Evolutionary conservation across 2,113 vertebrate species (phyloP).

Genomic region (Leucopternis melanops): DNA sequence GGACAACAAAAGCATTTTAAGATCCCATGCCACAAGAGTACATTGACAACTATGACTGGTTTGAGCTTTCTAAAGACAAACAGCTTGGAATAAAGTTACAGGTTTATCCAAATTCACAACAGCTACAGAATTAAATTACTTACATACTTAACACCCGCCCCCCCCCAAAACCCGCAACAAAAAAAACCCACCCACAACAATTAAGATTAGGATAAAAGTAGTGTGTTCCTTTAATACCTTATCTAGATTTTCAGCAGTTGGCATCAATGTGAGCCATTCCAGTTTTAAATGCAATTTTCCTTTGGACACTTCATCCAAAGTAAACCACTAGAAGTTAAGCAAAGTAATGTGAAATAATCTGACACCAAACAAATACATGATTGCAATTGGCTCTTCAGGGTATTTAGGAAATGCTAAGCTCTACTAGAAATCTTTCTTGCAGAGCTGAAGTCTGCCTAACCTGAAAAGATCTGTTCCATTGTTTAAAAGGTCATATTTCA

Average conservation of each 20-base stretch:
- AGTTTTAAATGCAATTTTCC: slow-evolving; percentile 91
- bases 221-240: slow-evolving; percentile 72
- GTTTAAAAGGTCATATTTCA: not conserved
- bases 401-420: not conserved
- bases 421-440: not conserved
- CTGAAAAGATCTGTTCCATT: not conserved
- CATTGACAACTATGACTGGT: not conserved
- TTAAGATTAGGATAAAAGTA: not conserved
- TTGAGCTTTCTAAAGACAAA: not conserved
- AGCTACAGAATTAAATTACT: not conserved
- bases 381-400: not conserved
- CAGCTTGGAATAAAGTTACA: not conserved
- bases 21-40: not conserved
- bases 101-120: not conserved
- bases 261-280: slow-evolving; percentile 86
- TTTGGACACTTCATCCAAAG: slow-evolving; percentile 80
- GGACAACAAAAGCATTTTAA: not conserved
- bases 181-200: not conserved
- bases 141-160: not conserved
- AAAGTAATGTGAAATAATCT: not conserved
- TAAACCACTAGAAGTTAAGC: slow-evolving; percentile 83
- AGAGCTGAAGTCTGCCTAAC: not conserved
- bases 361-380: not conserved
- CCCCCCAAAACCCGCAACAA: no score
- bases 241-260: slow-evolving; percentile 80